phyloP scores from a whole-genome alignment of 2,797 vertebrate species.

The Tokudaia tokunoshimensis region DNA sequence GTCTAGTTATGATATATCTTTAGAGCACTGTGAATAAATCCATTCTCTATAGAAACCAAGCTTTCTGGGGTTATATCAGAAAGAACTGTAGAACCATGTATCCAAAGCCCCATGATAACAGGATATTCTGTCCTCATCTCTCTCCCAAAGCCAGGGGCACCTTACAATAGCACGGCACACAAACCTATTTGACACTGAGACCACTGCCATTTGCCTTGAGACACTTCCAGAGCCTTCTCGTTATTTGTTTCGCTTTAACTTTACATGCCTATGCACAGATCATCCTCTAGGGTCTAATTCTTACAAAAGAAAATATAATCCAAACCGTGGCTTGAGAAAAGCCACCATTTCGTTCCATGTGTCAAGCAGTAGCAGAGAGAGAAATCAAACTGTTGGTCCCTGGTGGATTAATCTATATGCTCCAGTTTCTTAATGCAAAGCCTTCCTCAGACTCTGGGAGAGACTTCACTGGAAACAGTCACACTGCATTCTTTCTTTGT shows the following conservation, averaged over 20 bases:
- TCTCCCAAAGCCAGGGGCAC: background rate
- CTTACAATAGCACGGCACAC: background rate
- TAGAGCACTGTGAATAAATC: background rate
- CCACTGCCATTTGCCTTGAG: background rate
- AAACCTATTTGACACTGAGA: background rate
- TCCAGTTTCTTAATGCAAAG: slow-evolving; percentile 80
- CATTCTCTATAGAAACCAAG: background rate
- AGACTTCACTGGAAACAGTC: background rate
- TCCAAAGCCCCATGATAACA: background rate
- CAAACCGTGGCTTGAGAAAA: slow-evolving; percentile 77
- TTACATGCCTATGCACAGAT: slow-evolving; percentile 63
- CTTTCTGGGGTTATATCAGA: background rate
- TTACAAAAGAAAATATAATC: slow-evolving; percentile 81
- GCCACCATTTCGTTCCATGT: slow-evolving; percentile 75
- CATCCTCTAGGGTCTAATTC: slow-evolving; percentile 76
- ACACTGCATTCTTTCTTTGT: background rate
- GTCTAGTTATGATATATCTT: background rate
- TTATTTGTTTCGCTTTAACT: slow-evolving; percentile 40
- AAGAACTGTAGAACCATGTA: background rate
- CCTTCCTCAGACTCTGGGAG: slow-evolving; percentile 65
- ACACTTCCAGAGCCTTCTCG: slow-evolving; percentile 1
- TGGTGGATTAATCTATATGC: slow-evolving; percentile 80
- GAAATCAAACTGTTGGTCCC: slow-evolving; percentile 85
- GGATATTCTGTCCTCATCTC: background rate
- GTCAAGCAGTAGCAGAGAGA: slow-evolving; percentile 75